Conservation (phyloP, 2,113 vertebrate species). For the Anser brachyrhynchus region DNA sequence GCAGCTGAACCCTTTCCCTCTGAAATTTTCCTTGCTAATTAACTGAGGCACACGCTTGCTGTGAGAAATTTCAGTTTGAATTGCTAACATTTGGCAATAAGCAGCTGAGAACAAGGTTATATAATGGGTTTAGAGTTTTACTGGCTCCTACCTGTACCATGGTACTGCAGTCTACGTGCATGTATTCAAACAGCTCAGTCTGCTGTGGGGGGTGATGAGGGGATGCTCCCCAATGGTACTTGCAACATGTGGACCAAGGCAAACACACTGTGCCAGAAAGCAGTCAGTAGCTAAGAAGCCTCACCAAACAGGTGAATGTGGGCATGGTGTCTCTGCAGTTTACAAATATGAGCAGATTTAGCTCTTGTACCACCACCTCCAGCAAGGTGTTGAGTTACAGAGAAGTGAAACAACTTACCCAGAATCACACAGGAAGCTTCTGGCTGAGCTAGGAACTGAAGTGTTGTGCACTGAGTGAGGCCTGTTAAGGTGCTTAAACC, state of each 20-base stretch:
- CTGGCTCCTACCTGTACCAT: background rate
- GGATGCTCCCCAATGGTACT: background rate
- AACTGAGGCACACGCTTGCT: background rate
- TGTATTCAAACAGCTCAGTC: background rate
- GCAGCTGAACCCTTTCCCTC: background rate
- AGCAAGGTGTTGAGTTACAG: background rate
- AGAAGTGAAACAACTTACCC: background rate
- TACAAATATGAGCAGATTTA: background rate
- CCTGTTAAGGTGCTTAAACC: background rate
- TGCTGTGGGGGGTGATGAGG: background rate
- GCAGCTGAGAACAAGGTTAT: background rate
- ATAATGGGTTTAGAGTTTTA: background rate
- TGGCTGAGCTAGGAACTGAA: background rate
- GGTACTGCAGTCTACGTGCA: background rate
- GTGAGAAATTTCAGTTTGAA: background rate
- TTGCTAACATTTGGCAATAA: background rate
- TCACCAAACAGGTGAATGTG: background rate
- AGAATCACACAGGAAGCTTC: background rate
- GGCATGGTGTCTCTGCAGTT: background rate
- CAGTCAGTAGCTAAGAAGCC: background rate
- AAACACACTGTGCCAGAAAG: background rate
- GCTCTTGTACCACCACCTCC: background rate
- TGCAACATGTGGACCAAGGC: background rate
- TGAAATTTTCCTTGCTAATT: background rate
- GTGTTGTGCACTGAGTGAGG: background rate